Conservation (phyloP, 2,113 vertebrate genomes). For the Ammodytes dubius region DNA sequence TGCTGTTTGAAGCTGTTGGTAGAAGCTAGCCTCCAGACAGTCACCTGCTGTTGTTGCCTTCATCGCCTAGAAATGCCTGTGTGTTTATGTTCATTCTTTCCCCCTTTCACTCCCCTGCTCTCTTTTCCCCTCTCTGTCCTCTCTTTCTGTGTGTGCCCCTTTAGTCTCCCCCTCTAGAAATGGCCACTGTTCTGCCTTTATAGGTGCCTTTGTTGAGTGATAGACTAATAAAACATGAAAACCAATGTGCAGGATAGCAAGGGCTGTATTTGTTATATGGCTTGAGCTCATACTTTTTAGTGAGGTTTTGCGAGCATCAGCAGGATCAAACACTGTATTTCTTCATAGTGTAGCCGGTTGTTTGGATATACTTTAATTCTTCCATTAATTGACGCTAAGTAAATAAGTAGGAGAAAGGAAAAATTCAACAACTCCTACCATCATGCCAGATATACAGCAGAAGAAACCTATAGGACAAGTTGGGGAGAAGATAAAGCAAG, state of each 20-base stretch:
- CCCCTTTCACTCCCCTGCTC: conserved; percentile 19
- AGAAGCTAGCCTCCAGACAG: conserved; percentile 59
- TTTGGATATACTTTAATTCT: neutral
- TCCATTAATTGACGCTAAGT: neutral
- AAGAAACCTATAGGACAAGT: too few relatives aligned
- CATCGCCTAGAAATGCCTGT: conserved; percentile 27
- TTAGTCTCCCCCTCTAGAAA: conserved; percentile 23
- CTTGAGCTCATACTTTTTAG: conserved; percentile 2
- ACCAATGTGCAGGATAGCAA: neutral
- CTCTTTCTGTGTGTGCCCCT: neutral
- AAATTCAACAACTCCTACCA: neutral
- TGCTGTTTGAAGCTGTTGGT: conserved; percentile 62
- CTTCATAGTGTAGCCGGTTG: neutral
- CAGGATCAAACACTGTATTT: neutral
- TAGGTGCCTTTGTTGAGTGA: conserved; percentile 21
- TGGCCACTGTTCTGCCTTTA: neutral
- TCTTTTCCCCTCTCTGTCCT: neutral
- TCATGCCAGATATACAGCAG: neutral
- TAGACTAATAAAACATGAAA: conserved; percentile 22
- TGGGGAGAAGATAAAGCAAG: neutral
- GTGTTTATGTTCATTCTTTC: conserved; percentile 26
- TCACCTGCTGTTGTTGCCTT: conserved; percentile 66
- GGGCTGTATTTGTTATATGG: neutral
- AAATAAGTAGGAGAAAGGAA: too few relatives aligned
- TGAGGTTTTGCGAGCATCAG: neutral